Base-by-base conservation (phyloP, 1,140 invertebrate genomes). In the Colletes gigas region DNA sequence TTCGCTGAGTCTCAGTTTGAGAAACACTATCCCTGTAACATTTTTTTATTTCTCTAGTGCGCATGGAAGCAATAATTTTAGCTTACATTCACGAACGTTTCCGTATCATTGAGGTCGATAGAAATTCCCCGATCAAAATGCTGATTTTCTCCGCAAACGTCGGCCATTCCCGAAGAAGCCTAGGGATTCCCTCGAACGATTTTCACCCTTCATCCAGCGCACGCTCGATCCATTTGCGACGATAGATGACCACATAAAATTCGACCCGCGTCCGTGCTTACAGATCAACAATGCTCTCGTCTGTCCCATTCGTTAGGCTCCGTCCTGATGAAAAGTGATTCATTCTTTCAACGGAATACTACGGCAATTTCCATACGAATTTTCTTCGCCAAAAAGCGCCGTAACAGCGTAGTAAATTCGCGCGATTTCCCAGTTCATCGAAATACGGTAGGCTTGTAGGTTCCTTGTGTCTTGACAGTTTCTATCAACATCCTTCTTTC, bases 311-410 rank as follows among this genome's bases (percentile, higher is more conserved):
- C 19, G 14, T 50, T 9, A 7, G 3, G 17, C 44, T 50, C 1
- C 0, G 1, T 9, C 3, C 41, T 17, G 67, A 71, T 21, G 57
- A 17, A 30, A 71, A 50, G 8, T 8, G 17, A 50, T 15, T 70
- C 15, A 8, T 9, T 2, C 39, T 57, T 41, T 10, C 8, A 19
- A 3, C 47, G 5, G 15, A 50, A 44, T 5, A 8, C 12, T 12
- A 70, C 7, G 14, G 39, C 4, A 30, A 78, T 78, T 73, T 65
- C 41, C 77, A 78, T 72, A n/a, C 0, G 65, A 78, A 73, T 73
- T 52, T n/a, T 17, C 21, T 6, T 19, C 15, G 9, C 17, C 8
- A 19, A 50, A 2, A 44, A 1, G 0, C 4, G 30, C n/a, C n/a
- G 55, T 3, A 14, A 17, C 39, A 17, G 30, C 17, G n/a, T 1